Conservation (phyloP, 2,113 vertebrate species). For the Genyomyrus donnyi region DNA sequence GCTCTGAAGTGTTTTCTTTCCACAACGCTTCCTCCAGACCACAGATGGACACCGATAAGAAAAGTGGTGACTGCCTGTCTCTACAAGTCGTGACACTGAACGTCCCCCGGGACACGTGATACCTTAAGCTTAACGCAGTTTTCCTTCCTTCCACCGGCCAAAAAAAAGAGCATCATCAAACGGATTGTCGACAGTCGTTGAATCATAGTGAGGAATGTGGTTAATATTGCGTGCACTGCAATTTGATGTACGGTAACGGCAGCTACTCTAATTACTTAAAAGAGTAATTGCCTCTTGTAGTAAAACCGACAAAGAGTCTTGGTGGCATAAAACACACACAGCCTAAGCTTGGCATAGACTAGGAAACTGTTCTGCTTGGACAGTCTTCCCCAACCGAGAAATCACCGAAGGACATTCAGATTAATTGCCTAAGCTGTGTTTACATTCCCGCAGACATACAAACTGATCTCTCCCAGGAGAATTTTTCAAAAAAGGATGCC, state of each 20-base stretch:
- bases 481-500: neutral
- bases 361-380: neutral
- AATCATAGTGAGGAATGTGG: neutral
- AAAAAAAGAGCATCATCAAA: neutral
- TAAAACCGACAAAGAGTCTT: neutral
- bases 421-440: slow-evolving; percentile 2
- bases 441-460: neutral
- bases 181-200: neutral
- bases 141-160: neutral
- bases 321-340: neutral
- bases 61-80: slow-evolving; percentile 43
- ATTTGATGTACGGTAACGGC: neutral
- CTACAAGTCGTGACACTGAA: slow-evolving; percentile 60
- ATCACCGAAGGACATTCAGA: neutral
- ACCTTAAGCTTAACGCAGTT: slow-evolving; percentile 26
- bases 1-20: slow-evolving; percentile 49
- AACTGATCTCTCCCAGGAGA: neutral
- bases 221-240: neutral
- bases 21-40: slow-evolving; percentile 47
- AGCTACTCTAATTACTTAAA: slow-evolving; percentile 5
- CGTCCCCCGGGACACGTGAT: slow-evolving; percentile 58
- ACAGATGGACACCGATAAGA: slow-evolving; percentile 63
- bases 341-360: neutral
- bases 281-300: neutral
- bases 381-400: neutral